Base-by-base conservation (phyloP, 2,888 invertebrate species). In the Orthosia gracilis region DNA sequence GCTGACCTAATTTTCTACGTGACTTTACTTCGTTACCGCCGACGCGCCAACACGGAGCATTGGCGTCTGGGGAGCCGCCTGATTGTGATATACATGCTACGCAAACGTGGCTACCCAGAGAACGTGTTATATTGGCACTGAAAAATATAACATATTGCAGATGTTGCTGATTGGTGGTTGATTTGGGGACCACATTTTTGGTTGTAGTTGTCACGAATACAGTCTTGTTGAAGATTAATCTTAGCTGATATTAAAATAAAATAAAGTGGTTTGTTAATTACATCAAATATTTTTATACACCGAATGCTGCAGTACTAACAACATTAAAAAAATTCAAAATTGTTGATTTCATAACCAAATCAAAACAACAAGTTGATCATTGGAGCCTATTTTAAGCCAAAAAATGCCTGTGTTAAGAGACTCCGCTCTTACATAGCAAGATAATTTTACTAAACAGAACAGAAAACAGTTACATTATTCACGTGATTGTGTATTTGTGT, bases 1-100 rank as follows among this genome's bases (percentile, higher is more conserved):
- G 80, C 80, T 80, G 83, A 84, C 84, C 84, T 87, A 83, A 87
- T 84, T 87, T 77, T 64, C 68, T 73, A 84, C 84, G 87, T 85
- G 87, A 78, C 80, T 79, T 73, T 78, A 86, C 86, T 85, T 73
- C 69, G 76, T 85, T 74, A 83, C 74, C 58, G 69, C 70, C 59
- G 59, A 66, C 65, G 55, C 50, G 69, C 70, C 62, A 62, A 66
- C 65, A 59, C 50, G 69, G 49, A 66, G 61, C 72, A 84, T 84
- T 58, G 77, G 74, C 66, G 86, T 80, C 86, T 54, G 47, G 84
- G 86, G 84, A 86, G 11, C 62, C 63, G 55, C 69, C 69, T 69
- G 84, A 75, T 73, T 83, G 70, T 86, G 61, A 75, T 84, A 71
- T 74, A 80, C 84, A 65, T 71, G 57, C 72, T 74, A 63, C 68